Base-by-base conservation (phyloP, 2,888 invertebrate genomes). In the Lepidocyrtoides sp. region DNA sequence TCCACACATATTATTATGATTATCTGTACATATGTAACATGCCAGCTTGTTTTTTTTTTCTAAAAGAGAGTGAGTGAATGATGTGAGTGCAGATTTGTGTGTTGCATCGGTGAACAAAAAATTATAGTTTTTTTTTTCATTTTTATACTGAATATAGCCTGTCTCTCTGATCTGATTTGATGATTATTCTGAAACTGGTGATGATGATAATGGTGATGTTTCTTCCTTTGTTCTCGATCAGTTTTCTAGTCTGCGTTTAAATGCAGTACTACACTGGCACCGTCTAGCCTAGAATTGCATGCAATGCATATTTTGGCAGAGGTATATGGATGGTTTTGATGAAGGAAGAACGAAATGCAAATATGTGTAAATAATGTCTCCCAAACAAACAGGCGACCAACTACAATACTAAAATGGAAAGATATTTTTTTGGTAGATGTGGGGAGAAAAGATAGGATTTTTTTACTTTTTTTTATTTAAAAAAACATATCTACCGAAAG, bases 161-260 rank as follows among this genome's bases (percentile, higher is more conserved):
- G 90, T 90, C 84, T 89, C 83, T 32, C 69, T 75, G 90, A 90
- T 90, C 90, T 90, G 90, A 90, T 90, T 89, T 83, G 83, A 89
- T 89, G 89, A 89, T 89, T 83, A 83, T 63, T 32, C n/a, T n/a
- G n/a, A n/a, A n/a, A n/a, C n/a, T n/a, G n/a, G n/a, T n/a, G n/a
- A 57, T 54, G 57, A 86, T 48, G 54, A 32, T 29, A 32, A 57
- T 79, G 79, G 79, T 75, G 83, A 75, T 89, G 83, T 82, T 72
- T 75, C 75, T 83, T 72, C 83, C 77, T 89, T 89, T 89, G 89
- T 89, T 89, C 26, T 89, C 89, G 20, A n/a, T 79, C 75, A 60
- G 72, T 20, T 63, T n/a, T 23, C n/a, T 3, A 69, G 79, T 32
- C 54, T 44, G 66, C 23, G 26, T 75, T 75, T 48, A 75, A 48